These are phyloP conservation scores for Paradoxurus hermaphroditus DNA, from an alignment of 2,113 vertebrate species.

Conservation along the genomic window DNA sequence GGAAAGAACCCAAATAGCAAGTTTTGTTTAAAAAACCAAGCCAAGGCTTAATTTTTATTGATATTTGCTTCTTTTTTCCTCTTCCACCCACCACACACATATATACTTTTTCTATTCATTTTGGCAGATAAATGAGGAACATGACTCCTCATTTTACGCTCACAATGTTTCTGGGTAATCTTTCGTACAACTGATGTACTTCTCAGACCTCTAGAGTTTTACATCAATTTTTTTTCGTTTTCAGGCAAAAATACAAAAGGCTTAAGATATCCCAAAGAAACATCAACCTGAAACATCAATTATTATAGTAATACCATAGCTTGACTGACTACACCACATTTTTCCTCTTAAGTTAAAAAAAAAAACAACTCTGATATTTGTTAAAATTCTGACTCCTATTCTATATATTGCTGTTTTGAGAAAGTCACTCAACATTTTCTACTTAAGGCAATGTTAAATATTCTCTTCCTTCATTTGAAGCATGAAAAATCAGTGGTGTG, in stretches of 20 bases:
- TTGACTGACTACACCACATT: too few species aligned
- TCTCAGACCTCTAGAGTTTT: neutral
- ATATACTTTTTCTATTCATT: neutral
- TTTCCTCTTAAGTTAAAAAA: neutral
- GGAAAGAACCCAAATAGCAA: neutral
- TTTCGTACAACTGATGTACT: neutral
- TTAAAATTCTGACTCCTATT: neutral
- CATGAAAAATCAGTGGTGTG: too few species aligned
- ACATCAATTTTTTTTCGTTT: neutral
- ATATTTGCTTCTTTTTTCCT: neutral
- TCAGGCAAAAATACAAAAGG: neutral
- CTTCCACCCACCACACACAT: rapidly evolving
- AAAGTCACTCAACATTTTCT: neutral
- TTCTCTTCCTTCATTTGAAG: neutral
- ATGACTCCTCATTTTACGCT: neutral
- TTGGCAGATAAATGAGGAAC: neutral
- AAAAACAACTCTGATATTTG: neutral
- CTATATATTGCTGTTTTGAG: neutral
- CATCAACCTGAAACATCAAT: too few species aligned
- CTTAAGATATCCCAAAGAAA: neutral
- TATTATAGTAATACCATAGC: neutral
- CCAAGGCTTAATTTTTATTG: neutral
- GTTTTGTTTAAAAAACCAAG: neutral
- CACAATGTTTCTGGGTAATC: neutral
- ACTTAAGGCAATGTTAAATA: neutral